Base-by-base conservation (phyloP, 1,140 invertebrate species). In the Philotrypesis tridentata region DNA sequence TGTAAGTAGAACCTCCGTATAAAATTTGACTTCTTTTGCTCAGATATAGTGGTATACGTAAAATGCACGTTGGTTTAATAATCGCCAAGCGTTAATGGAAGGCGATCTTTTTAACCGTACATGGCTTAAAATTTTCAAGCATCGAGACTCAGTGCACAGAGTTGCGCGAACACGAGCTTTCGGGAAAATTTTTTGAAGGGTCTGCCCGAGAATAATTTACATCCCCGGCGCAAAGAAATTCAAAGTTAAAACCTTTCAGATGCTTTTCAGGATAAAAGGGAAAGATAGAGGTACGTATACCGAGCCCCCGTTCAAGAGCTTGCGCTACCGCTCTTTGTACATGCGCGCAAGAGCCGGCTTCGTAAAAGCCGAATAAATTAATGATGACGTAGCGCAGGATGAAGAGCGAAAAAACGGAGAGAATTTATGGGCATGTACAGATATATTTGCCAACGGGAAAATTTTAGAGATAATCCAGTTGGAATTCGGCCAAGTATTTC, bases 171-270 rank as follows among this genome's bases (percentile, higher is more conserved):
- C 7, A 21, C 27, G 67, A 48, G 48, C 29, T 72, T 79, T 72
- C n/a, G 70, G 70, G n/a, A 71, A 79, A 79, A 79, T 33, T 63
- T 48, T 37, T 74, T 80, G 40, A 48, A 73, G 37, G 79, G 55
- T 61, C 27, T 55, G n/a, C 27, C n/a, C 11, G 6, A 43, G 61
- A 75, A 75, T 81, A 81, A 80, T 81, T 81, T 72, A 81, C 65
- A n/a, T 70, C 12, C 27, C 2, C 3, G 5, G 48, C 27, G 67
- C 67, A 65, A 74, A 76, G 48, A 43, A 70, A 76, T 40, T 82
- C 80, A 72, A 82, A 82, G 80, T 70, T 65, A 78, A 82, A 82
- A 77, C 74, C 80, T 82, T 82, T 82, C 75, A 67, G 80, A 72
- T 82, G 55, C 73, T 71, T 60, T 71, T 25, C 63, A 60, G 73